Evolutionary conservation across 64 coral and sea anemone genomes (phyloP), one percentile per base, ranked within the genome.

Genomic region (Actinia equina): DNA sequence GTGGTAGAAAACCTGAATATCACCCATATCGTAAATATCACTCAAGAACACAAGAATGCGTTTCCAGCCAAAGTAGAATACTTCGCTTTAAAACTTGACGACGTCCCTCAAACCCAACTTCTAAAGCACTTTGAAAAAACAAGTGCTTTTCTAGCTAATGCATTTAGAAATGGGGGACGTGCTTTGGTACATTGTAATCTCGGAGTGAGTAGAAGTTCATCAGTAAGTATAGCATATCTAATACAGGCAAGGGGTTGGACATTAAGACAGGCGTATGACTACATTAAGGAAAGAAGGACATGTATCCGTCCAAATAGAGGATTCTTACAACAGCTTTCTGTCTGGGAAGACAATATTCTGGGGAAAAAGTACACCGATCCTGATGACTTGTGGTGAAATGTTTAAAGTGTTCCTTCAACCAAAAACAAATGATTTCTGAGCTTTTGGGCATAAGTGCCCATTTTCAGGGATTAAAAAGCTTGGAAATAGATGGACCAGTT

Each of bases 321-420:
- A 7, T 99, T 99, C 52, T 54, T 99, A 30, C 70, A 88, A 16
- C 97, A 99, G 62, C 97, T 99, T 10, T 87, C 90, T 20, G 51
- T 57, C 58, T 94, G 93, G 93, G 97, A 99, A 62, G 77, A 88
- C 77, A 85, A 85, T 4, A 43, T 95, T 20, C 87, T 95, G 49
- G 97, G 97, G n/a, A 85, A 85, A 9, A 99, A 91, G 44, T 4
- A 74, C 26, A 99, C 97, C 12, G 93, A 99, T 88, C 71, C 91
- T 44, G 97, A 99, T 87, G 97, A 99, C 6, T 71, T 99, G 3
- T 99, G 97, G 97, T 99, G 95, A n/a, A n/a, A n/a, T n/a, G n/a
- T n/a, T n/a, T n/a, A n/a, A n/a, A n/a, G n/a, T n/a, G n/a, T n/a
- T n/a, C n/a, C n/a, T n/a, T n/a, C n/a, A n/a, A n/a, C n/a, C n/a